These are phyloP conservation scores for Gadus macrocephalus DNA, from an alignment of 2,113 vertebrate species.

Conservation along the genomic window DNA sequence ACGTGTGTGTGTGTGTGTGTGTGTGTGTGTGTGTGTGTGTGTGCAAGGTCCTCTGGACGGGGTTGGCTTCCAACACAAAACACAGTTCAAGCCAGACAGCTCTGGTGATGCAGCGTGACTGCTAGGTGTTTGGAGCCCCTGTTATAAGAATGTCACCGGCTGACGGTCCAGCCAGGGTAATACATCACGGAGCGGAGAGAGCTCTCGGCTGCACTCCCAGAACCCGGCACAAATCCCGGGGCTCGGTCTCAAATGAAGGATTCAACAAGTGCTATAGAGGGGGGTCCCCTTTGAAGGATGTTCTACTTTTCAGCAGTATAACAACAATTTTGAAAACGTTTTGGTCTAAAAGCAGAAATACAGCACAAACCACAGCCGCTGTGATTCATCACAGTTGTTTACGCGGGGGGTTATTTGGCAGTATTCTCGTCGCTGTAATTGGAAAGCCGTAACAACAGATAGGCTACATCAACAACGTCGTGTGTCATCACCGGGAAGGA, in stretches of 20 bases:
- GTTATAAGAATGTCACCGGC: conserved; percentile 49
- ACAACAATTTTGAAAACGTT: too few species aligned
- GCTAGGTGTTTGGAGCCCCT: conserved; percentile 44
- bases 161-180: conserved; percentile 1
- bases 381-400: conserved; percentile 34
- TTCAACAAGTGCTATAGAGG: too few species aligned
- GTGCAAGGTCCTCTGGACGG: conserved; percentile 17
- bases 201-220: too few species aligned
- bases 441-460: conserved; percentile 25
- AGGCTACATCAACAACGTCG: conserved; percentile 11
- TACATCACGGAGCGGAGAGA: too few species aligned
- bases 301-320: too few species aligned
- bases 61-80: conserved; percentile 18
- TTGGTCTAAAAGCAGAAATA: too few species aligned
- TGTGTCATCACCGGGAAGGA: conserved; percentile 38
- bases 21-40: conserved; percentile 29
- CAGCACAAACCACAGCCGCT: conserved; percentile 20
- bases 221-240: too few species aligned
- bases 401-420: not conserved
- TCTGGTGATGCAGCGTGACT: conserved; percentile 19
- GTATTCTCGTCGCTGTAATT: conserved; percentile 17
- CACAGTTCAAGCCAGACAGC: conserved; percentile 29
- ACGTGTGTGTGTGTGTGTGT: conserved; percentile 32
- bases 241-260: too few species aligned
- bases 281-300: too few species aligned